Evolutionary conservation across 2,888 invertebrate species (phyloP), one percentile per base, ranked within the genome.

Genomic region (Polydrusus tereticollis): DNA sequence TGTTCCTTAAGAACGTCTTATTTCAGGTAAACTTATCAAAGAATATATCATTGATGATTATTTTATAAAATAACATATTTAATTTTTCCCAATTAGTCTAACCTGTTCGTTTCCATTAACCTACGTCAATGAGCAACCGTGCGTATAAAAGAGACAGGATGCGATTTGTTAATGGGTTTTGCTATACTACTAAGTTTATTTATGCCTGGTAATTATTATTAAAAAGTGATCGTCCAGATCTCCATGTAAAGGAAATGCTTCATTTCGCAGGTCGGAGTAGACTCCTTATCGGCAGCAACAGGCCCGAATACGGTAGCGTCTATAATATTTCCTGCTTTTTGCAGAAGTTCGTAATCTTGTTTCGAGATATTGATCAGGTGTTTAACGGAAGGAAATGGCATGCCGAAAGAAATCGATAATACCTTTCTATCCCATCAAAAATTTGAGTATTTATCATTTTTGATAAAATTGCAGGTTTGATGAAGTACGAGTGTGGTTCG

Each of bases 191-290:
- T 63, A 45, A 23, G 70, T 74, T 74, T 70, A 74, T 74, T 74
- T 74, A 70, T 70, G 74, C 50, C 18, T 38, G 62, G 70, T 74
- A 70, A 74, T 74, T 74, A 74, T 74, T 74, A 70, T 74, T 74
- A 74, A 74, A 67, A 74, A 70, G 70, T 74, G 74, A 74, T 74
- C 73, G 69, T 55, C 66, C 74, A 70, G 74, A 70, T 67, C 70
- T 58, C 62, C 66, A 21, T 69, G 59, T 70, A 66, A 67, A 70
- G 74, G 74, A 74, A 74, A 65, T 69, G 73, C 69, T 73, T 64
- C 69, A 63, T 73, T 73, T 66, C 65, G n/a, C 67, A 66, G 71
- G 36, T 66, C 66, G 71, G 50, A 65, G 50, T 43, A 59, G 55
- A 66, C 66, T 71, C 66, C 70, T 70, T 70, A 70, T 70, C 63